Evolutionary conservation across 2,888 invertebrate species (phyloP), one percentile per base, ranked within the genome.

Genomic region (Busseola fusca): DNA sequence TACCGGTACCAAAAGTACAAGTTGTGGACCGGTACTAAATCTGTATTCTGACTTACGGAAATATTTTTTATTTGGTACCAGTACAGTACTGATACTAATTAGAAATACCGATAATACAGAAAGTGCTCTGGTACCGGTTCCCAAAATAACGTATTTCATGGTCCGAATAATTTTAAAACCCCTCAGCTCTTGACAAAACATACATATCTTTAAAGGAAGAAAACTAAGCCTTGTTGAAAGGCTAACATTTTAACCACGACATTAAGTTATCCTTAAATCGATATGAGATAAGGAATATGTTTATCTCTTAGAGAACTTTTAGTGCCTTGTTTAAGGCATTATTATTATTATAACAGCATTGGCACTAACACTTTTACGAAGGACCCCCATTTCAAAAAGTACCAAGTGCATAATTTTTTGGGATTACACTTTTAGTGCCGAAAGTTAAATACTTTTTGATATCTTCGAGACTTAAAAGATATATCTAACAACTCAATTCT

Each of bases 301-400:
- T 25, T 2, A 34, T 75, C 42, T 75, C 14, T 42, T 72, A 76
- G 65, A 76, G 72, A 76, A 65, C 77, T 0, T 37, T 12, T 2
- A 72, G 27, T 18, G 52, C 52, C 34, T 37, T 70, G 6, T 12
- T 21, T 34, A 21, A 48, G 25, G 25, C 42, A n/a, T 58, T 40
- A 34, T 50, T 48, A 25, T 56, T 16, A 25, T 66, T 70, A 79
- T 66, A 42, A 67, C 81, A 84, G 76, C 84, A 84, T 74, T 81
- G 82, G 74, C 57, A 76, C 83, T 66, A 72, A 75, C 62, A 73
- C 82, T 62, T 66, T 64, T 45, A 65, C 78, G 63, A 78, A 71
- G 48, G 64, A 69, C 69, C 54, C 14, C 0, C 3, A 50, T 71
- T 76, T 74, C 18, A 72, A 76, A 82, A 76, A 56, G 34, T 72